Percentiles rank a stretch among this genome's conserved stretches.
Conservation (phyloP, 1,140 invertebrate species). For the Neomicropteryx cornuta region DNA sequence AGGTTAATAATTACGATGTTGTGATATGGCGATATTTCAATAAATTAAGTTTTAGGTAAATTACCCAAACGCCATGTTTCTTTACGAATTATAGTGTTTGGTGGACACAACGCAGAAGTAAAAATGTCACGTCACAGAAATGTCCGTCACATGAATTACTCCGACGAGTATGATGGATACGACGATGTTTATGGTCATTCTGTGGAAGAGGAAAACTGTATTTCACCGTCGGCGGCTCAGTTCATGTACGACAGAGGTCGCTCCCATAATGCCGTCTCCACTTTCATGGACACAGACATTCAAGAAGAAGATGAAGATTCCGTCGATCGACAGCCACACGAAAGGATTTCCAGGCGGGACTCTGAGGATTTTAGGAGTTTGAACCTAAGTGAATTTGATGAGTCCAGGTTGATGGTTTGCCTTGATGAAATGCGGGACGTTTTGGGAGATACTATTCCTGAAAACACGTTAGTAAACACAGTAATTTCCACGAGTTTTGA, state of each 20-base stretch:
- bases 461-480: conserved; percentile 53
- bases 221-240: conserved; percentile 73
- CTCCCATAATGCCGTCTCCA: conserved; percentile 56
- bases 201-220: conserved; percentile 77
- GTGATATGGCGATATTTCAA: no score
- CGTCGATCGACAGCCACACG: conserved; percentile 20
- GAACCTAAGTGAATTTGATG: conserved; percentile 50
- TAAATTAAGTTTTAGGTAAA: no score
- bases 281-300: conserved; percentile 60
- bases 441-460: conserved; percentile 63
- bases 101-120: conserved; percentile 7
- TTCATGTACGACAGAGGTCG: conserved; percentile 74
- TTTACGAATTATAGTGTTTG: no score
- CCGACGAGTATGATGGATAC: conserved; percentile 80
- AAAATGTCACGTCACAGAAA: conserved; percentile 70
- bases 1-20: no score
- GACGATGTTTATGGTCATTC: conserved; percentile 90
- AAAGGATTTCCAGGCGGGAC: conserved; percentile 24
- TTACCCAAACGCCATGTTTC: no score
- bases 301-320: conserved; percentile 56
- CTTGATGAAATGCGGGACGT: conserved; percentile 72
- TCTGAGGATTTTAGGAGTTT: conserved; percentile 35
- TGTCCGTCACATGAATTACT: conserved; percentile 61
- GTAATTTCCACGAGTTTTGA: conserved; percentile 61
- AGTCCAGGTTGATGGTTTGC: conserved; percentile 68